These are phyloP conservation scores for Melanchra persicariae DNA, from an alignment of 2,888 invertebrate species.

Conservation along the genomic window DNA sequence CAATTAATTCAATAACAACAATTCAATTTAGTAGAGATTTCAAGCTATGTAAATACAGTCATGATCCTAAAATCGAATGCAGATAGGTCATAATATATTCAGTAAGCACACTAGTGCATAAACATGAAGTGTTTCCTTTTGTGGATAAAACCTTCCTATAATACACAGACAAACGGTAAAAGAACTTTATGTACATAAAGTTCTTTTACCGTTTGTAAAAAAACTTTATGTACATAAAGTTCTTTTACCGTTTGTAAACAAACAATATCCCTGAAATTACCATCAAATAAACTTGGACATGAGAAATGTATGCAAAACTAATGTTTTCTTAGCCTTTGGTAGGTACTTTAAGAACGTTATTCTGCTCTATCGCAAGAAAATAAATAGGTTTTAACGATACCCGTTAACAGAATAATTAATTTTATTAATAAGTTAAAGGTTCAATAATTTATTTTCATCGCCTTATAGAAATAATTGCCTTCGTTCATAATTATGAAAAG, in stretches of 20 bases:
- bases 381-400: conserved; percentile 2
- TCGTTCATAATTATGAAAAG: conserved; percentile 10
- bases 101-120: background rate
- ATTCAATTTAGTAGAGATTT: background rate
- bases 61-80: background rate
- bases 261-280: background rate
- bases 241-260: background rate
- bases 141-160: background rate
- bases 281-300: background rate
- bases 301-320: conserved; percentile 1
- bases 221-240: background rate
- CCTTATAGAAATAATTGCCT: conserved; percentile 7
- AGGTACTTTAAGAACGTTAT: background rate
- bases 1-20: too few species aligned
- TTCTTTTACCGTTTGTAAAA: background rate
- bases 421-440: background rate
- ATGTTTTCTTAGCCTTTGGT: background rate
- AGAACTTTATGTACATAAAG: background rate
- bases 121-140: background rate
- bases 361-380: background rate
- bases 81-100: background rate
- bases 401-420: background rate
- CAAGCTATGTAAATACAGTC: background rate
- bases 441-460: conserved; percentile 3
- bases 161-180: background rate